Conservation (phyloP, 2,113 vertebrate species). For the Paraplagusia blochii region DNA sequence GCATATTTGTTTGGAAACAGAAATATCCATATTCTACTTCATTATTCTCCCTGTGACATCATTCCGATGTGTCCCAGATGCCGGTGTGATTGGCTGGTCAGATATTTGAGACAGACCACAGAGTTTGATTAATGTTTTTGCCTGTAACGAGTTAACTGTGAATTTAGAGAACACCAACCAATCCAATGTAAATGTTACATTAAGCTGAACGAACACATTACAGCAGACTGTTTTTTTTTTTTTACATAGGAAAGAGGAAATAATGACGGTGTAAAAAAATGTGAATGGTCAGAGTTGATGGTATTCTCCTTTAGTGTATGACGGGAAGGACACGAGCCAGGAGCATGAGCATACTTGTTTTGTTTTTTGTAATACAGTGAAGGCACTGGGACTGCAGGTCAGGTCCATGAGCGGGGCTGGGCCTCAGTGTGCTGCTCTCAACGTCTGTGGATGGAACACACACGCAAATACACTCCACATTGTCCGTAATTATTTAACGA, state of each 20-base stretch:
- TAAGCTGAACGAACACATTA: not conserved
- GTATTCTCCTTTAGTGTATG: slow-evolving; percentile 61
- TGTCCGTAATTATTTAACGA: not conserved
- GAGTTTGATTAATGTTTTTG: slow-evolving; percentile 21
- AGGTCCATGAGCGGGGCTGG: slow-evolving; percentile 70
- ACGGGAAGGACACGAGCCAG: slow-evolving; percentile 37
- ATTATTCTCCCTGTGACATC: no score
- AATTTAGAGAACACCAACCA: slow-evolving; percentile 34
- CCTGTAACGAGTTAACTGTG: slow-evolving; percentile 54
- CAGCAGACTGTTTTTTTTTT: slow-evolving; percentile 38
- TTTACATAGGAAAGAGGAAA: slow-evolving; percentile 1
- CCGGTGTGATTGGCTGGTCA: no score
- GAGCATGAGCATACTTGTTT: slow-evolving; percentile 14
- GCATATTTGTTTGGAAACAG: no score
- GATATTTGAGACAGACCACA: no score
- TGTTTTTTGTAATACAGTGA: slow-evolving; percentile 36
- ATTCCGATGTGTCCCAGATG: no score
- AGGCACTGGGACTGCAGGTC: slow-evolving; percentile 75
- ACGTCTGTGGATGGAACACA: slow-evolving; percentile 46
- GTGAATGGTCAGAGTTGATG: slow-evolving; percentile 34
- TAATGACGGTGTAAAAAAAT: slow-evolving; percentile 28
- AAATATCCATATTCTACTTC: no score
- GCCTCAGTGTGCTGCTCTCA: slow-evolving; percentile 66
- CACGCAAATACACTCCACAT: slow-evolving; percentile 36
- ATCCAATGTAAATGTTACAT: slow-evolving; percentile 21